phyloP scores from a whole-genome alignment of 2,888 invertebrate species.

The Nephrotoma guestfalica region DNA sequence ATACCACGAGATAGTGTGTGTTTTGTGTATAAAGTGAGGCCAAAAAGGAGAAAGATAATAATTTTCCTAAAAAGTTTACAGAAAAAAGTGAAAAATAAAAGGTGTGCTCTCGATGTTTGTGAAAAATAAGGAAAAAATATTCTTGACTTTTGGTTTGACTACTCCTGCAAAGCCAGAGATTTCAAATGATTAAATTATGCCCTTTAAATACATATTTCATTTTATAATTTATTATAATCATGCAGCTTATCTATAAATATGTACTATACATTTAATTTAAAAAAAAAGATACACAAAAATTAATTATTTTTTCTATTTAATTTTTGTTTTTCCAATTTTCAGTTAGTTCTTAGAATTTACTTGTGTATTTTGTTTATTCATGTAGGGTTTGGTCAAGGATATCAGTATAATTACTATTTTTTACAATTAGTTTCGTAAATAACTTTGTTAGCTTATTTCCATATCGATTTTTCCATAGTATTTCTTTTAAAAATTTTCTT shows the following conservation, averaged over 20 bases:
- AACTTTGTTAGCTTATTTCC: not conserved
- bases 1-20: not conserved
- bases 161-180: not conserved
- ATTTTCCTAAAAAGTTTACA: not conserved
- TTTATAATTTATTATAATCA: not conserved
- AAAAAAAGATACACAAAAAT: not conserved
- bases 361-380: not conserved
- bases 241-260: not conserved
- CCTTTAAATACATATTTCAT: not conserved
- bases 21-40: not conserved
- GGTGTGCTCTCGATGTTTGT: not conserved
- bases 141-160: not conserved
- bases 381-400: not conserved
- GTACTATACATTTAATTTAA: not conserved
- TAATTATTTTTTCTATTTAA: not conserved
- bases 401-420: not conserved
- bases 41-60: not conserved
- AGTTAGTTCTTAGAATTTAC: not conserved
- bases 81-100: not conserved
- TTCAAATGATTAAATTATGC: not conserved
- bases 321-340: not conserved
- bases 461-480: not conserved
- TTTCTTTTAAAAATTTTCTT: not conserved
- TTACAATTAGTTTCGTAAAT: not conserved
- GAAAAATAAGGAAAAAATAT: not conserved